Percentiles rank a stretch among this genome's conserved stretches.
phyloP scores from a whole-genome alignment of 2,888 invertebrate genomes.

The Zygogramma bicolorata region DNA sequence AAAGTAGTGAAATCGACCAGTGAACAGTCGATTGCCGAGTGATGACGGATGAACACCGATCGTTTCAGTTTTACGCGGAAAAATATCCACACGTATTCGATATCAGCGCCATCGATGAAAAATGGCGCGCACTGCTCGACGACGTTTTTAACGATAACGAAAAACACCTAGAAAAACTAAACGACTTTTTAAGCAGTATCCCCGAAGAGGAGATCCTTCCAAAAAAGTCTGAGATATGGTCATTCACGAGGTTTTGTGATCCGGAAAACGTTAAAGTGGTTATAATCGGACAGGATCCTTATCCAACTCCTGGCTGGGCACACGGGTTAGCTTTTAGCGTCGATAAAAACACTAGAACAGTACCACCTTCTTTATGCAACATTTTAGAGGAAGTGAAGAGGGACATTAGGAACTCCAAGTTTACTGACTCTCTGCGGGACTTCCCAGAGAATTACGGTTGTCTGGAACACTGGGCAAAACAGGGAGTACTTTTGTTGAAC shows the following conservation, averaged over 20 bases:
- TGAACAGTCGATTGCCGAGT: background rate
- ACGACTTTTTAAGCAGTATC: background rate
- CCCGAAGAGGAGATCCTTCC: conserved; percentile 10
- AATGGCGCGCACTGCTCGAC: background rate
- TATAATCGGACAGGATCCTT: conserved; percentile 22
- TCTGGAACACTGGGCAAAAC: conserved; percentile 16
- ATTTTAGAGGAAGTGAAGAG: conserved; percentile 17
- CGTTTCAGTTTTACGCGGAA: background rate
- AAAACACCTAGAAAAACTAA: background rate
- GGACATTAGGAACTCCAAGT: conserved; percentile 6
- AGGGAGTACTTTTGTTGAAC: conserved; percentile 18
- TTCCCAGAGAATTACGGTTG: conserved; percentile 6
- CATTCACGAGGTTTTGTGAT: conserved; percentile 10
- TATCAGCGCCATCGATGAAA: conserved; percentile 2
- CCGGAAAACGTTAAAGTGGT: conserved; percentile 13
- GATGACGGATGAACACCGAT: background rate
- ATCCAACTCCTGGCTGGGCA: conserved; percentile 7
- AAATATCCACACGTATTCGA: conserved; percentile 10
- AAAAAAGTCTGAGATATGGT: background rate
- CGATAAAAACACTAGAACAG: conserved; percentile 1
- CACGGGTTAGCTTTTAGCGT: conserved; percentile 16
- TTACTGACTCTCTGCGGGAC: background rate
- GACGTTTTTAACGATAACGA: conserved; percentile 18
- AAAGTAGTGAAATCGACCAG: background rate
- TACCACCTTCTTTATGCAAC: background rate